A percentile compares a stretch with the other conserved stretches of the same genome.
phyloP scores from a whole-genome alignment of 2,113 vertebrate genomes.

The Catharus fuscescens region DNA sequence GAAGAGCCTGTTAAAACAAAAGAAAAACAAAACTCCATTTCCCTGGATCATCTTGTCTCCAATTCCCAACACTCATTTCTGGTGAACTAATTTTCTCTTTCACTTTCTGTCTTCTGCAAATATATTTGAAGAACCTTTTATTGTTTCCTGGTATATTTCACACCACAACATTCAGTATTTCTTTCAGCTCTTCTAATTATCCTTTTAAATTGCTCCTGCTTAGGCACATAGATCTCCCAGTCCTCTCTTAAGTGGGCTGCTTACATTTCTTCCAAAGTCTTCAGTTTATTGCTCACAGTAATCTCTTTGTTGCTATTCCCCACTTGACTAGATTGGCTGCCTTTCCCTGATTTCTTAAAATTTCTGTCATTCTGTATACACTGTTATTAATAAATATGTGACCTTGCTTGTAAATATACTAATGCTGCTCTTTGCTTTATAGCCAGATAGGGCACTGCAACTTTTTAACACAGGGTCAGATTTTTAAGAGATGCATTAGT shows the following conservation, averaged over 20 bases:
- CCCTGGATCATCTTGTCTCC: neutral
- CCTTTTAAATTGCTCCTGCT: slow-evolving; percentile 27
- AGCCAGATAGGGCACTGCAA: neutral
- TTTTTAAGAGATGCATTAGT: neutral
- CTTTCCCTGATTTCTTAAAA: neutral
- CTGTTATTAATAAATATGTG: neutral
- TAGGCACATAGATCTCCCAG: slow-evolving; percentile 27
- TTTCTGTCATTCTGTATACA: slow-evolving; percentile 11
- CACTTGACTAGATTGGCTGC: slow-evolving; percentile 34
- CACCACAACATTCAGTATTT: slow-evolving; percentile 15
- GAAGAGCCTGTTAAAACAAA: neutral
- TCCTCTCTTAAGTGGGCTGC: slow-evolving; percentile 1
- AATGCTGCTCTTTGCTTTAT: neutral
- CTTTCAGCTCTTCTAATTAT: slow-evolving; percentile 24
- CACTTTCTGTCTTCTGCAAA: slow-evolving; percentile 41
- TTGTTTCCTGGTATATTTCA: slow-evolving; percentile 41
- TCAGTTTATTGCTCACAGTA: slow-evolving; percentile 26
- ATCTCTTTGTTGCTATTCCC: slow-evolving; percentile 10
- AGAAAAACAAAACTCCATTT: neutral
- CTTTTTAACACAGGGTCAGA: neutral
- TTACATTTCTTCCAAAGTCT: slow-evolving; percentile 13
- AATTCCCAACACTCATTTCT: slow-evolving; percentile 25
- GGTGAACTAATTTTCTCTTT: slow-evolving; percentile 52
- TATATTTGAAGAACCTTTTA: slow-evolving; percentile 42
- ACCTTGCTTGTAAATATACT: neutral